Base-by-base conservation (phyloP, 2,797 vertebrate species). In the Bovichtus variegatus region DNA sequence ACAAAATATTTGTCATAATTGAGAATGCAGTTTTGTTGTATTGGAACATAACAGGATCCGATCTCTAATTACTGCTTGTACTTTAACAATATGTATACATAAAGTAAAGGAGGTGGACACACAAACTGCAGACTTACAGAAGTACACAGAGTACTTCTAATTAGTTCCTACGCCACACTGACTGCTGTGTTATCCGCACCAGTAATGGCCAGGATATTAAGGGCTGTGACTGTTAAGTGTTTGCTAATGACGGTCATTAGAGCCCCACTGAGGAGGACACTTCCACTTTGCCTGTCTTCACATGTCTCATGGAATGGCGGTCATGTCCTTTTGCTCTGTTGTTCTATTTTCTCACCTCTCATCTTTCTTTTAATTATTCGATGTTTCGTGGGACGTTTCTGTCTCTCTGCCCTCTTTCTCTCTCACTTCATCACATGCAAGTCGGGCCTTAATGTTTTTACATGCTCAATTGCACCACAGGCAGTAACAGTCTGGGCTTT, bases 391-490 rank as follows among this genome's bases (percentile, higher is more conserved):
- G 50, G 27, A 80, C 1, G 11, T 59, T 34, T 73, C 60, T 66
- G 69, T 34, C 57, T 82, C 21, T 59, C 46, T 78, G 47, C 61
- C 64, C 55, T 69, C 21, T 64, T 41, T 25, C 66, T 74, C 74
- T 63, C 80, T 80, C 73, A 29, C 71, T 58, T 60, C 49, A 49
- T 72, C 71, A 79, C 73, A 81, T 51, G 81, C 51, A 53, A 51
- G 63, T 57, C 49, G 29, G 64, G 50, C 68, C 53, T 65, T 83
- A 82, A 81, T 83, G 81, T 83, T 87, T 91, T 89, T 69, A 81
- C 80, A 82, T 74, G 84, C 81, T 89, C 82, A 85, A 83, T 80
- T 91, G 85, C 83, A 89, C 88, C 65, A 87, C 61, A 85, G 71
- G 79, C 90, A 87, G 66, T 64, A 87, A 83, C 76, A 78, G 73